Base-by-base conservation (phyloP, 2,888 invertebrate species). In the Synanthedon andrenaeformis region DNA sequence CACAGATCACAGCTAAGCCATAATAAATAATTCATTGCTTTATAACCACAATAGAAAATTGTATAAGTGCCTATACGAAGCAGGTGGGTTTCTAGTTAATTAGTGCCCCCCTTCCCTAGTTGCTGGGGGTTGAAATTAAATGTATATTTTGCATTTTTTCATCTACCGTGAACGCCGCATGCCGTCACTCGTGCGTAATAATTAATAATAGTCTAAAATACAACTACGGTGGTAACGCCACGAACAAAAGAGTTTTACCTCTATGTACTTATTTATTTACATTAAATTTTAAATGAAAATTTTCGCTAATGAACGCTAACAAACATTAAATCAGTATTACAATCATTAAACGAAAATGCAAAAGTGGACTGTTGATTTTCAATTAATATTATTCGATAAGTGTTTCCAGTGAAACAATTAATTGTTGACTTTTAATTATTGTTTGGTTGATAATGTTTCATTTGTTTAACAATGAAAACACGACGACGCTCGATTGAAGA, bases 31-130 rank as follows among this genome's bases (percentile, higher is more conserved):
- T 35, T 35, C 35, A 35, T 35, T 10, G 35, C 35, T 35, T 35
- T 35, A 35, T 35, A 10, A 35, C 35, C 35, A 35, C 35, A 35
- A 35, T 35, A 35, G 35, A 35, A 35, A 10, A 35, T 10, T 35
- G 35, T 35, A 35, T 35, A 35, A 35, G 8, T 35, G 35, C 35
- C 8, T 35, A 35, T 35, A 35, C 35, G 35, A 35, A 66, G 79
- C 81, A 82, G 84, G 85, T 82, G 79, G 79, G 72, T 66, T 70
- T 76, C 74, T 82, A 83, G 82, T 82, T 83, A 82, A 79, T 79
- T 79, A 80, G 72, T 74, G 60, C 62, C 71, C 65, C 65, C 71
- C 74, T 67, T 62, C 65, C 64, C 63, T 35, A 1, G 57, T 59
- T 58, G 53, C 56, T 61, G 76, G 35, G 77, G 79, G 79, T 71